Base-by-base conservation (phyloP, 2,888 invertebrate genomes). In the Tupiocoris notatus region DNA sequence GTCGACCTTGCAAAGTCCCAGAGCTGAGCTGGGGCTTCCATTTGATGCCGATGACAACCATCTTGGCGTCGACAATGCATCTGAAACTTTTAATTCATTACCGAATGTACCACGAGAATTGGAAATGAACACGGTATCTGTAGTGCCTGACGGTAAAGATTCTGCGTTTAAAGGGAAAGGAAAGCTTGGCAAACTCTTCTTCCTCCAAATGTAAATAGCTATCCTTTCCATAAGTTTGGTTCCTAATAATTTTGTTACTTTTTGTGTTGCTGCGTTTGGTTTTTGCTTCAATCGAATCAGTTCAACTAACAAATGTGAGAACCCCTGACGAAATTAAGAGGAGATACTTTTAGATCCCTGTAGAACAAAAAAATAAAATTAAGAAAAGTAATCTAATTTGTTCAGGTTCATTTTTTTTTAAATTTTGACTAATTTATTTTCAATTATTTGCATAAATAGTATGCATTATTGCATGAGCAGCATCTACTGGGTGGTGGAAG, bases 41-140 rank as follows among this genome's bases (percentile, higher is more conserved):
- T 68, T 64, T 25, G 67, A 76, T 18, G 21, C 56, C 24, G 78
- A 78, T n/a, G 78, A 78, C 21, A 59, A 61, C 9, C 70, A 65
- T 62, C 56, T 76, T 21, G 76, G 64, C 61, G 54, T 73, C n/a
- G 78, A 78, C 22, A 78, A 54, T 62, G 71, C 77, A 39, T 66
- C 75, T 16, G 78, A 78, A 56, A 76, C 64, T 20, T 77, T 64
- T 56, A 65, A 62, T 57, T 78, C 78, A 17, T 65, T 78, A 54
- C 73, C 76, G 12, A 23, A 67, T 57, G 75, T 68, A 22, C 63
- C 78, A 16, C 82, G 81, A 77, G 83, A 84, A 68, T 89, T 92
- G 81, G 92, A 92, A 86, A 90, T 92, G 88, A 91, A 91, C 77
- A 91, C 92, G 1, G 91, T 92, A 24, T 89, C 91, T 3, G 92